A percentile compares a stretch with the other conserved stretches of the same genome.
These are phyloP conservation scores for Lasiurus cinereus DNA, from an alignment of 2,113 vertebrate species.

Conservation along the genomic window DNA sequence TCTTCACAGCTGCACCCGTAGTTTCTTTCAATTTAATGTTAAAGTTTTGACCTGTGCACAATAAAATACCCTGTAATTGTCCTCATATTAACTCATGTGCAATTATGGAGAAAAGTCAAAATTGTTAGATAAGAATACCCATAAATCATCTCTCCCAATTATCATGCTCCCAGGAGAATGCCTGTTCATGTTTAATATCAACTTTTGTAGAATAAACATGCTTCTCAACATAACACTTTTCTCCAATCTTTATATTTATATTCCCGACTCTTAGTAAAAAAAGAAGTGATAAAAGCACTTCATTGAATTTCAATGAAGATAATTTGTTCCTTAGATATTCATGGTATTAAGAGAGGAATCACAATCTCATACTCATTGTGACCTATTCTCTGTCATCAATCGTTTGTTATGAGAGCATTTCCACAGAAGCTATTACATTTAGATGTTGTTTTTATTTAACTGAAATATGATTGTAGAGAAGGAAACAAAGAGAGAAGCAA, in stretches of 20 bases:
- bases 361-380: not conserved
- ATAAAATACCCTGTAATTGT: not conserved
- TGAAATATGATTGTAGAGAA: not conserved
- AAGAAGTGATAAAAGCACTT: not conserved
- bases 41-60: not conserved
- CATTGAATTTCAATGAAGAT: slow-evolving; percentile 9
- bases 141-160: slow-evolving; percentile 18
- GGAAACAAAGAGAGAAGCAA: not conserved
- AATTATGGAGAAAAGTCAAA: not conserved
- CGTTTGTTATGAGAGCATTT: not conserved
- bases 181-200: not conserved
- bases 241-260: not conserved
- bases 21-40: not conserved
- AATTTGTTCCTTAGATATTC: not conserved
- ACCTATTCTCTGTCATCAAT: not conserved
- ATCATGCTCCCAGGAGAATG: not conserved
- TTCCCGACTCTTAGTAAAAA: not conserved
- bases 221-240: not conserved
- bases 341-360: not conserved
- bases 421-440: not conserved
- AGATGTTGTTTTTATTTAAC: not conserved
- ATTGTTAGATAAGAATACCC: not conserved
- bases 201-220: slow-evolving; percentile 22
- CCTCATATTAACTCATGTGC: not conserved
- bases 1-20: not conserved